phyloP scores from a whole-genome alignment of 2,113 vertebrate species.

The Brachypteracias leptosomus region DNA sequence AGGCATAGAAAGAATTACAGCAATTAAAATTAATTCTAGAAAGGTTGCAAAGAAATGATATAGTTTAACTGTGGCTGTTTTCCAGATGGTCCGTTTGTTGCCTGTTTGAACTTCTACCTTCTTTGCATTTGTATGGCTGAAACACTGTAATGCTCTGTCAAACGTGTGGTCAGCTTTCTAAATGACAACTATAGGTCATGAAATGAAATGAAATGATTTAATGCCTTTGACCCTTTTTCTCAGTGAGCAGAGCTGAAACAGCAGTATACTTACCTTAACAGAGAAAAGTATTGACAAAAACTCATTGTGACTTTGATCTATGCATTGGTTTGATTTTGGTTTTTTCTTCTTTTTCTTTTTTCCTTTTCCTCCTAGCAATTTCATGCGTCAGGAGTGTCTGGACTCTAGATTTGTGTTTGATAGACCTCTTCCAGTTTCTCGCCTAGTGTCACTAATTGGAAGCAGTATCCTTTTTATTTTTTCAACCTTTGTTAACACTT shows the following conservation, averaged over 20 bases:
- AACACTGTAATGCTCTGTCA: background rate
- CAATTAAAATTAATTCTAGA: background rate
- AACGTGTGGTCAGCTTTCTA: background rate
- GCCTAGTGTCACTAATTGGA: conserved; percentile 93
- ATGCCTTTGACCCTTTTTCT: conserved; percentile 1
- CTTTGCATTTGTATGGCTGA: background rate
- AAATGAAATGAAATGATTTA: background rate
- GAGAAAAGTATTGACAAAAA: background rate
- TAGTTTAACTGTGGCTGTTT: background rate
- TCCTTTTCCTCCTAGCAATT: conserved; percentile 79
- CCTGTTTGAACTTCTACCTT: background rate
- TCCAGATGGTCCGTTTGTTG: background rate
- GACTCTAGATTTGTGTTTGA: conserved; percentile 98
- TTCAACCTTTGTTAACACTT: background rate
- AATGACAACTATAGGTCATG: background rate
- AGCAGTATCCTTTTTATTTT: conserved; percentile 92
- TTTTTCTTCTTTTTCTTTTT: background rate
- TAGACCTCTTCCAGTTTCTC: conserved; percentile 92
- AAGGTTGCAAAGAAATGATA: background rate
- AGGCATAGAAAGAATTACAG: background rate
- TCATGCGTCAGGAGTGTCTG: conserved; percentile 99
- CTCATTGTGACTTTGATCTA: background rate
- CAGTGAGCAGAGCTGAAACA: background rate
- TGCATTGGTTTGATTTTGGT: background rate
- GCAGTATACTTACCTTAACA: background rate